Evolutionary conservation across 2,113 vertebrate species (phyloP), one percentile per base, ranked within the genome.

Genomic region (Sceloporus undulatus): DNA sequence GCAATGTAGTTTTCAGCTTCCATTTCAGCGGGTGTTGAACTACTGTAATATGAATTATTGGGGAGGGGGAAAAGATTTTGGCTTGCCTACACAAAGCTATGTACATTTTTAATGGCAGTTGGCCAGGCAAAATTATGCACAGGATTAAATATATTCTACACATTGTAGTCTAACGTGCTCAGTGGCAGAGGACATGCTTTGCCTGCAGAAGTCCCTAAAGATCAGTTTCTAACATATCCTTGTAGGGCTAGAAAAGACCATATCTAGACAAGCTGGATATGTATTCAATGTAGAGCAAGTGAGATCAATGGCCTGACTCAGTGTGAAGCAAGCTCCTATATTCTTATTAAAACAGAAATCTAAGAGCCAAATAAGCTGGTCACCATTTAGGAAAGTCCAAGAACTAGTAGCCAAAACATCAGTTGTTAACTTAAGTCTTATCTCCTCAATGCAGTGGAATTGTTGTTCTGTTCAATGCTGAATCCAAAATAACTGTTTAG

Each of bases 401-500:
- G 21, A 77, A 77, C 13, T 2, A 77, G 59, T 23, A 68, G 18
- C 10, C 18, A 27, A 73, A 79, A 68, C 66, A 16, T 42, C 1
- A 19, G 25, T 70, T 48, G 14, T 78, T 9, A 42, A 11, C 4
- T 66, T 38, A 0, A 4, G 29, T 27, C 52, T 62, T 19, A 4
- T 10, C 68, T 29, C 68, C 27, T 71, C 25, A 71, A 8, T 71
- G 25, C 11, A 71, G 29, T 29, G 27, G 40, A 19, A 38, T 4
- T 75, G 73, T 18, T 75, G 13, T 34, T 40, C 34, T 75, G 34
- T 2, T 54, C 23, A 54, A 62, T 62, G 21, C 54, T 79, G 48
- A 68, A 40, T 81, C 70, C 77, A 92, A 86, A 66, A 10, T 56
- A 85, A 85, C 70, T 82, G 74, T 52, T 23, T 19, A 70, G 11